Base-by-base conservation (phyloP, 2,888 invertebrate species). In the Meta bourneti region DNA sequence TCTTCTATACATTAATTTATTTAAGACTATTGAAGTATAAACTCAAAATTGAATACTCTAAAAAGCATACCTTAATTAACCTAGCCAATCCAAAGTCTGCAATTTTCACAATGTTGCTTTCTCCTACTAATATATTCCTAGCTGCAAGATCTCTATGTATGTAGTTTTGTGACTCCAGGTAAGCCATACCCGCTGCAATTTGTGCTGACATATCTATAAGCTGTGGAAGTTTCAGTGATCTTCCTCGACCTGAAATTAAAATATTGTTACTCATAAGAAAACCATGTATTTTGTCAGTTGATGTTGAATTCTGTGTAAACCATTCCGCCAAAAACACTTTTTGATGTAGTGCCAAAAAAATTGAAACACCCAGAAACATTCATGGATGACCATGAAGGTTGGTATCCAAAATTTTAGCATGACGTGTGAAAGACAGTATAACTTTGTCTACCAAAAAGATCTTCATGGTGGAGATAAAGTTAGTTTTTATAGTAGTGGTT, bases 121-220 rank as follows among this genome's bases (percentile, higher is more conserved):
- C 99, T 19, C 98, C 98, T 51, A 99, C 99, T 69, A 99, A 96
- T 93, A 99, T 99, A 95, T 99, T 99, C 94, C 99, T 96, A 16
- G 99, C 99, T 13, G 99, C 99, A 94, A 99, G 96, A 96, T 99
- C 99, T 94, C 99, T 96, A 95, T 99, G 99, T 94, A 99, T 99
- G 95, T 99, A 99, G 96, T 99, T 99, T 95, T 99, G 99, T 80
- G 98, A 98, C 95, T 99, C 99, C 94, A 99, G 96, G 95, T 99
- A 99, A 75, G 99, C 99, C 99, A 99, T 99, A 93, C 99, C 99
- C 94, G 98, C 97, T 6, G 99, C 99, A 94, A 99, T 99, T 96
- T 99, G 99, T 51, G 99, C 99, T 78, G 99, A 98, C 97, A 99
- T 98, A 95, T 99, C 99, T 94, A 99, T 99, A 94, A 99, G 96